phyloP scores from a whole-genome alignment of 2,888 invertebrate genomes.

The Exephanes ischioxanthus region DNA sequence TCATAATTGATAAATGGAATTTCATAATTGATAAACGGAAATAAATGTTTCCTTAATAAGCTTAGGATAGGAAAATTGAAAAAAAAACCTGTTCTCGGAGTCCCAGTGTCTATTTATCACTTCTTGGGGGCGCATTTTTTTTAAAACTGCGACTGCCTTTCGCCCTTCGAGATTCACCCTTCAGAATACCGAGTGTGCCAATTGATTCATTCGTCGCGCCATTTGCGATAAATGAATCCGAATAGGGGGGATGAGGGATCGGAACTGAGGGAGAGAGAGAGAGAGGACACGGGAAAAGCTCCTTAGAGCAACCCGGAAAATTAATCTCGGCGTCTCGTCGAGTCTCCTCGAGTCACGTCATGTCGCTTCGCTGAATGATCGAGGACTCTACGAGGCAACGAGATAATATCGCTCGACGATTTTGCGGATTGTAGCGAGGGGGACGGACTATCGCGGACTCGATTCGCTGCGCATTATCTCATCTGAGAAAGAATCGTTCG shows the following conservation, averaged over 20 bases:
- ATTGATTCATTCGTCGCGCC: slow-evolving; percentile 17
- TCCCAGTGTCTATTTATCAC: not conserved
- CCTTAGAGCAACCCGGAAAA: slow-evolving; percentile 27
- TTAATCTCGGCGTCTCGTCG: slow-evolving; percentile 38
- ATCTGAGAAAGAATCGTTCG: not conserved
- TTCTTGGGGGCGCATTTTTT: not conserved
- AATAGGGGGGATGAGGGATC: slow-evolving; percentile 14
- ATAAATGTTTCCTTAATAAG: not conserved
- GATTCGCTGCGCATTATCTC: not conserved
- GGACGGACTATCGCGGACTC: not conserved
- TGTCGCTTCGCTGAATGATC: slow-evolving; percentile 3
- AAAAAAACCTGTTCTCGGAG: not conserved
- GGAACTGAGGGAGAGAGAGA: not conserved
- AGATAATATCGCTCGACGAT: not conserved
- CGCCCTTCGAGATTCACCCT: not conserved
- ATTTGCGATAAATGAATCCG: slow-evolving; percentile 48
- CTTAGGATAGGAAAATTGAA: not conserved
- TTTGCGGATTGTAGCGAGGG: slow-evolving; percentile 12
- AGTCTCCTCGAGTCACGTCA: slow-evolving; percentile 5
- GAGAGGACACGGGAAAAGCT: slow-evolving; percentile 24
- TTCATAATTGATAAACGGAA: not conserved
- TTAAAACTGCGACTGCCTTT: not conserved
- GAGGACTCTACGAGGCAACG: slow-evolving; percentile 1
- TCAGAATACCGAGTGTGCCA: not conserved
- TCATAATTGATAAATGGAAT: not conserved